Base-by-base conservation (phyloP, 2,888 invertebrate genomes). In the Scelioninae gen. 1 region DNA sequence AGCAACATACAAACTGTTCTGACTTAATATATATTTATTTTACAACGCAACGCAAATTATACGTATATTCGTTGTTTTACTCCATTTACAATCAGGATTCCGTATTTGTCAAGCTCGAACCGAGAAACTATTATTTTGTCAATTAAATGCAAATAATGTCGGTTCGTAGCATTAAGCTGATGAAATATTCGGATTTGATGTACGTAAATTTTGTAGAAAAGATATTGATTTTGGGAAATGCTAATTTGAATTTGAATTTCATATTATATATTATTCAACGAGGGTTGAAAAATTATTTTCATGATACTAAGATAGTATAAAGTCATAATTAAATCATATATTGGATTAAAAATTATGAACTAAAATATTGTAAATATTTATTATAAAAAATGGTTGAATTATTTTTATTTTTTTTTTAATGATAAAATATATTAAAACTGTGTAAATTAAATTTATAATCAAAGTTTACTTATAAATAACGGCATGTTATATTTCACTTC, bases 11-110 rank as follows among this genome's bases (percentile, higher is more conserved):
- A 43, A 32, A 43, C 29, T 62, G 31, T 5, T 8, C 16, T 3
- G 38, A 60, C 38, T 53, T 68, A 45, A 68, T 55, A 68, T 66
- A 68, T 55, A 55, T 68, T 68, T 65, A 38, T 65, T 65, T 65
- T 65, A 65, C 63, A 49, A 65, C 34, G 31, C 62, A 31, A 49
- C 13, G 31, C 15, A 47, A 51, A 65, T 65, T 51, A 62, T 31
- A 62, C 38, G 32, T 40, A 47, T 8, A 31, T 47, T 63, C 62
- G 32, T 31, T 63, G 62, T 60, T 43, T 60, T 65, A 47, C 49
- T 65, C n/a, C 49, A 49, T 49, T 65, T 65, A 65, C 49, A 49
- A 23, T 34, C 23, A 6, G 8, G 16, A 16, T n/a, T 23, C 34
- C 7, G n/a, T 65, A 49, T 49, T 49, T 49, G 49, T 65, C 34